These are phyloP conservation scores for Dromococcyx pavoninus DNA, from an alignment of 2,797 vertebrate species.

Conservation along the genomic window DNA sequence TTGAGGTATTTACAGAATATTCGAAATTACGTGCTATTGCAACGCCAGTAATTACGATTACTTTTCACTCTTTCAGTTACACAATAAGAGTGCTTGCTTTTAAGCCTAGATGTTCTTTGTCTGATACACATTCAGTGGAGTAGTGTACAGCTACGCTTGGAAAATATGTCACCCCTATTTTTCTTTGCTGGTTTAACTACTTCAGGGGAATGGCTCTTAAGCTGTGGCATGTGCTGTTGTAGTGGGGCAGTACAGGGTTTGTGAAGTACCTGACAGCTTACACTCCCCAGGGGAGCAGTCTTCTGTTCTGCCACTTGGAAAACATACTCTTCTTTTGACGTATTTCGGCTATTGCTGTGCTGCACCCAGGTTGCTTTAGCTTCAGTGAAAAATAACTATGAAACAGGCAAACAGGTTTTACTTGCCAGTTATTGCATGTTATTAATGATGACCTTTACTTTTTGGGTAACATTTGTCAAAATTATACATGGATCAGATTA, in stretches of 20 bases:
- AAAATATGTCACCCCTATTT: not conserved
- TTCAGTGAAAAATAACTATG: not conserved
- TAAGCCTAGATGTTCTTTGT: not conserved
- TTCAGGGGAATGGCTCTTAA: not conserved
- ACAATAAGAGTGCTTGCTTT: not conserved
- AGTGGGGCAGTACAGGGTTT: accelerated
- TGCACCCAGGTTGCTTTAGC: not conserved
- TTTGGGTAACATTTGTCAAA: not conserved
- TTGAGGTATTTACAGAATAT: not conserved
- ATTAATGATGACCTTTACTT: not conserved
- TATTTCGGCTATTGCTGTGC: not conserved
- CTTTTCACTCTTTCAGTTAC: not conserved
- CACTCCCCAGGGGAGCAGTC: not conserved
- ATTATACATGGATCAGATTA: not conserved
- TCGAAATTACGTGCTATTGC: not conserved
- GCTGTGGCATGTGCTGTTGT: not conserved
- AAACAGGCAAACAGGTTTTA: not conserved
- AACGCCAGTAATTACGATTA: not conserved
- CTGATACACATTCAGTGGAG: accelerated
- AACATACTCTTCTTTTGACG: accelerated
- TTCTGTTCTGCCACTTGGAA: not conserved
- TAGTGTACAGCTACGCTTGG: accelerated
- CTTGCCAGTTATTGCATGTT: not conserved
- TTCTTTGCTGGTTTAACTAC: not conserved
- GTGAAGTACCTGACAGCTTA: not conserved